Base-by-base conservation (phyloP, 2,888 invertebrate genomes). In the Rhingia rostrata region DNA sequence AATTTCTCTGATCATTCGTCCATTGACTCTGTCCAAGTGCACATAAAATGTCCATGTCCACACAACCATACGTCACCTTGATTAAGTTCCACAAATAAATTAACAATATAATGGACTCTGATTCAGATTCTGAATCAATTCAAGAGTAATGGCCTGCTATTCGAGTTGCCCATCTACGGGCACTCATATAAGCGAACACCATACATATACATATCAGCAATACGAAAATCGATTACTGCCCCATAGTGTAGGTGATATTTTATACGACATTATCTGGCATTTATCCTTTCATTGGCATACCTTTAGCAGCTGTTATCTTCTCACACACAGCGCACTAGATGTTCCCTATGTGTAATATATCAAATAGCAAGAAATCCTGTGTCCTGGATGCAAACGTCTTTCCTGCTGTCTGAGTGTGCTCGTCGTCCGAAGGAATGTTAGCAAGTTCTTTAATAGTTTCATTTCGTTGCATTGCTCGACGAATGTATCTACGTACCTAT, bases 221-320 rank as follows among this genome's bases (percentile, higher is more conserved):
- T 75, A 37, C 9, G 30, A 72, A 72, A 82, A 77, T 82, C 82
- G 78, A 78, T 82, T 77, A 77, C 78, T 33, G 32, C 41, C 43
- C 53, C 35, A 22, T 22, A 47, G 39, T 58, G 14, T 39, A 66
- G 70, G 77, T 70, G 72, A 77, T 78, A 81, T 72, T 82, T 78
- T 82, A 78, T 72, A 61, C 53, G 78, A 66, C 82, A 82, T 82
- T 82, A 82, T 82, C 35, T 78, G 78, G 78, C 78, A 54, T 72
- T 78, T 78, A 72, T 82, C 78, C 78, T 61, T 82, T 78, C 77
- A 72, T 72, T 82, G 82, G 70, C 60, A 69, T 75, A 72, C 82
- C 82, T 82, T 72, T 72, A 41, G 54, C 64, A 54, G 61, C 72
- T 78, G 82, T 82, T 66, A 82, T 72, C 78, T 72, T n/a, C 77